Evolutionary conservation across 2,888 invertebrate genomes (phyloP).

Genomic region (Yponomeuta sedellus): DNA sequence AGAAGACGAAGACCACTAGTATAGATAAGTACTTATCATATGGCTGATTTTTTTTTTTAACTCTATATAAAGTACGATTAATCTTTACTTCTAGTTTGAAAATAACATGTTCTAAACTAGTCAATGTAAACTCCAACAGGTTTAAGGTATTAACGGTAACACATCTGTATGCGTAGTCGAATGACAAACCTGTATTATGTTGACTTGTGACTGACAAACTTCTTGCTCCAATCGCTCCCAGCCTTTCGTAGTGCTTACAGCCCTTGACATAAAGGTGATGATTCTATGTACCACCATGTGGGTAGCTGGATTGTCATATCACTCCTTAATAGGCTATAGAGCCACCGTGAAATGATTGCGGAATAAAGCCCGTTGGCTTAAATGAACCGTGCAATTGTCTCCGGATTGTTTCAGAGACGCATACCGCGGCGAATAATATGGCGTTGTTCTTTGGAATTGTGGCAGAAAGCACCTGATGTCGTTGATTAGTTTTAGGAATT

Average conservation of each 20-base stretch:
- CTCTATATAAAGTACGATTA: too few species aligned
- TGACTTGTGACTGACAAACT: conserved; percentile 5
- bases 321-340: conserved; percentile 10
- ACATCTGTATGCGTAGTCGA: conserved; percentile 2
- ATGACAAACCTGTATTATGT: conserved; percentile 12
- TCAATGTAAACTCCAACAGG: not conserved
- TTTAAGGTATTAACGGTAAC: not conserved
- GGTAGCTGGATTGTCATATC: not conserved
- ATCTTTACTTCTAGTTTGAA: too few species aligned
- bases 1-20: too few species aligned
- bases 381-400: conserved; percentile 9
- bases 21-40: too few species aligned
- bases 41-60: too few species aligned
- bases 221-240: conserved; percentile 5
- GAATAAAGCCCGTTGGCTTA: not conserved
- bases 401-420: not conserved
- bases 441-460: not conserved
- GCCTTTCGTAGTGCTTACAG: not conserved
- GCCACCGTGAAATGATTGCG: conserved; percentile 9
- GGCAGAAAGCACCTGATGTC: not conserved
- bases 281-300: not conserved
- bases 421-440: not conserved
- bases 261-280: not conserved
- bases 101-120: not conserved
- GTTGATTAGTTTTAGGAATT: not conserved